Conservation (phyloP, 1,140 invertebrate genomes). For the Chrysomallon squamiferum region DNA sequence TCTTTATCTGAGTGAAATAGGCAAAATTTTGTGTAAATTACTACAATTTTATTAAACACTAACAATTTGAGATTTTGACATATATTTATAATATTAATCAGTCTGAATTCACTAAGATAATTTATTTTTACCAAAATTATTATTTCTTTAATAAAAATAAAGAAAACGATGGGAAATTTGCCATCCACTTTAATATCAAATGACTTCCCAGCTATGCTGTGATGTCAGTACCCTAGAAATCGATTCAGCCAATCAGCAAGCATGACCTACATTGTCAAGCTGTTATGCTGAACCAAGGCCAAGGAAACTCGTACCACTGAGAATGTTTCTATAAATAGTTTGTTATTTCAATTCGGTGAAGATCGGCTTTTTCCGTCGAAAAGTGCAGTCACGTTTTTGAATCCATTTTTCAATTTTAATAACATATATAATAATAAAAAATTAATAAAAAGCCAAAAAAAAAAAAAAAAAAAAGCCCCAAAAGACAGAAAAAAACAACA, state of each 20-base stretch:
- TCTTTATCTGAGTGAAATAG: slow-evolving; percentile 17
- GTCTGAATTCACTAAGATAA: background rate
- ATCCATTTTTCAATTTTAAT: no score
- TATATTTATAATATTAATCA: slow-evolving; percentile 2
- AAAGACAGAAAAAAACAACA: no score
- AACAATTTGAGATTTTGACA: slow-evolving; percentile 1
- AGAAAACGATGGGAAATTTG: slow-evolving; percentile 1
- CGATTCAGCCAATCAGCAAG: background rate
- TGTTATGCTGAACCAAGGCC: no score
- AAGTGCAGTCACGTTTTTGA: no score
- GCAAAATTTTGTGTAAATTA: slow-evolving; percentile 27
- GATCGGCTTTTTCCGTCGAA: no score
- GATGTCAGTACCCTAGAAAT: slow-evolving; percentile 4
- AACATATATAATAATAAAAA: no score
- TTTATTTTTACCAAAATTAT: background rate
- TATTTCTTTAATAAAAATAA: background rate
- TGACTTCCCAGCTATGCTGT: background rate
- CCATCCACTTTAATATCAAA: slow-evolving; percentile 6
- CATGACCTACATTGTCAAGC: slow-evolving; percentile 31
- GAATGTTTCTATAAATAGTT: no score
- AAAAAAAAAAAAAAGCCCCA: no score
- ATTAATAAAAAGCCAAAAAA: no score
- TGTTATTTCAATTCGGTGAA: no score
- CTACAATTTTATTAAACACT: background rate
- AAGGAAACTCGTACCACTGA: no score